phyloP scores from a whole-genome alignment of 1,140 invertebrate genomes.

The Bombus pascuorum region DNA sequence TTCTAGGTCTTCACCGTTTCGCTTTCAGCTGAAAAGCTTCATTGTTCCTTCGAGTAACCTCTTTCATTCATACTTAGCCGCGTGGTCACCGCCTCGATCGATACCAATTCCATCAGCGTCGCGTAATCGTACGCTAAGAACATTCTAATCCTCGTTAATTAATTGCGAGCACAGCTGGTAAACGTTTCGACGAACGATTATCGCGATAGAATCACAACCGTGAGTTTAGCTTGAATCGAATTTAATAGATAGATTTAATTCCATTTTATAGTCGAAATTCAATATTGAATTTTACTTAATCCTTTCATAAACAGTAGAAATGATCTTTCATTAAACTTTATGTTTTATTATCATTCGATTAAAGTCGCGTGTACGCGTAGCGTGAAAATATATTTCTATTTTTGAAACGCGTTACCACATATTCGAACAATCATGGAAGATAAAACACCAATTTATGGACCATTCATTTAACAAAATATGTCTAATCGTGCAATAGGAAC shows the following conservation, averaged over 20 bases:
- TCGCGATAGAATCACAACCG: too few relatives aligned
- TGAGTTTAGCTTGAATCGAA: too few relatives aligned
- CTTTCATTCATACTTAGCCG: conserved; percentile 27
- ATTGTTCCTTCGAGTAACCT: conserved; percentile 22
- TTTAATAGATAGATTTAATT: too few relatives aligned
- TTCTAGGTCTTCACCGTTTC: conserved; percentile 46
- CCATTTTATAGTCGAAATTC: not conserved
- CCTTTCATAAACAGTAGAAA: not conserved
- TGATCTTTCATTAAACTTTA: not conserved
- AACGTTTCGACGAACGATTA: not conserved
- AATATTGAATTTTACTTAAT: not conserved
- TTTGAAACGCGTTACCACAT: not conserved
- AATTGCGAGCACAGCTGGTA: not conserved
- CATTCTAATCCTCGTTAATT: conserved; percentile 23
- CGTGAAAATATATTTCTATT: not conserved
- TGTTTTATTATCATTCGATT: not conserved
- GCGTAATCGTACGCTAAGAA: conserved; percentile 30
- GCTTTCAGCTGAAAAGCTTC: conserved; percentile 27
- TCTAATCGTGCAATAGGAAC: too few relatives aligned
- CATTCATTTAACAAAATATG: too few relatives aligned
- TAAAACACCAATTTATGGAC: too few relatives aligned
- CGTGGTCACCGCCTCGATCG: conserved; percentile 17
- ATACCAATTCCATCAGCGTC: conserved; percentile 25
- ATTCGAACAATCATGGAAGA: too few relatives aligned
- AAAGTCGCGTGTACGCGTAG: not conserved